Percentiles rank a stretch among this genome's conserved stretches.
These are phyloP conservation scores for Pediacus dermestoides DNA, from an alignment of 2,888 invertebrate genomes.

Conservation along the genomic window DNA sequence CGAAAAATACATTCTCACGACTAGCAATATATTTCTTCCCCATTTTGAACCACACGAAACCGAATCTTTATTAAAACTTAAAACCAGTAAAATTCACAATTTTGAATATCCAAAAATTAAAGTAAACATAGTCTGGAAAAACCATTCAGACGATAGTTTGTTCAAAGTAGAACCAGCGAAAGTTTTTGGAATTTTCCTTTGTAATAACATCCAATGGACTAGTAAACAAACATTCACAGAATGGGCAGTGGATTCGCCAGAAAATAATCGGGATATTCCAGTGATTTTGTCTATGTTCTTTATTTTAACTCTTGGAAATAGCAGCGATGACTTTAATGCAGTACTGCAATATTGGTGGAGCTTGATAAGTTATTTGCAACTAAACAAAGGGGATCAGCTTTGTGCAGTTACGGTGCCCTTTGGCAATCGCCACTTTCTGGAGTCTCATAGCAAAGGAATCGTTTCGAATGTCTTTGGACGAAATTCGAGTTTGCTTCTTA, in stretches of 20 bases:
- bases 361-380: conserved; percentile 10
- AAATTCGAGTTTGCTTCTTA: conserved; percentile 54
- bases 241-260: conserved; percentile 22
- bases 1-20: conserved; percentile 23
- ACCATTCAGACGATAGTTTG: conserved; percentile 3
- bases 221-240: conserved; percentile 19
- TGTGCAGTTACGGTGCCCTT: conserved; percentile 43
- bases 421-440: conserved; percentile 54
- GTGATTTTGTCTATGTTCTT: conserved; percentile 23
- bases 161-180: conserved; percentile 15
- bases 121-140: conserved; percentile 17
- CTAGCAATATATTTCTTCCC: conserved; percentile 17
- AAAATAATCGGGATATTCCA: conserved; percentile 16
- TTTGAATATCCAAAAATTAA: conserved; percentile 8
- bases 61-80: conserved; percentile 5
- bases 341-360: conserved; percentile 22
- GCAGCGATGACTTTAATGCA: conserved; percentile 16
- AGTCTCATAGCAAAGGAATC: conserved; percentile 57
- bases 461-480: conserved; percentile 58
- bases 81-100: conserved; percentile 11
- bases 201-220: conserved; percentile 19
- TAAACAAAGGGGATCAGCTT: conserved; percentile 22
- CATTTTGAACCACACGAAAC: not conserved
- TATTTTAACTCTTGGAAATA: conserved; percentile 13
- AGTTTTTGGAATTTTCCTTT: conserved; percentile 18